These are phyloP conservation scores for Rhyzopertha dominica DNA, from an alignment of 1,140 invertebrate genomes.

Conservation along the genomic window DNA sequence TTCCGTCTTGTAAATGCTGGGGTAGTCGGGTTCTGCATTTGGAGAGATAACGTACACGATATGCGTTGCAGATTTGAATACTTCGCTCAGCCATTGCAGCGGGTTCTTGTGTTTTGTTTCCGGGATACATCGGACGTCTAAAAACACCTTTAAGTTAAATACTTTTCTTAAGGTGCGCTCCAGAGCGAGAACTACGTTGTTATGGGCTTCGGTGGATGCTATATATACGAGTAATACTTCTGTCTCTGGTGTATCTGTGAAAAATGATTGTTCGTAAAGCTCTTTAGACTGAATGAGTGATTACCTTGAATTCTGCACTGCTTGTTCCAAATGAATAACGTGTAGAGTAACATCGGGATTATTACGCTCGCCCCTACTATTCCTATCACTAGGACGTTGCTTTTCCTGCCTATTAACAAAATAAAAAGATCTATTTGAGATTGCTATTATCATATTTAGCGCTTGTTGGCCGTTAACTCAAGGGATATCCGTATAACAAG, in stretches of 20 bases:
- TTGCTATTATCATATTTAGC: no score
- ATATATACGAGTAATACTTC: background rate
- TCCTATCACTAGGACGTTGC: conserved; percentile 4
- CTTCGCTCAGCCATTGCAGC: background rate
- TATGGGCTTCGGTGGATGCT: background rate
- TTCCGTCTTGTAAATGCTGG: background rate
- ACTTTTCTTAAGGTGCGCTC: background rate
- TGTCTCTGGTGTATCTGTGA: no score
- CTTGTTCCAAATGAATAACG: conserved; percentile 3
- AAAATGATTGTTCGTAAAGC: no score
- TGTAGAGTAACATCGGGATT: conserved; percentile 3
- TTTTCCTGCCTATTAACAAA: background rate
- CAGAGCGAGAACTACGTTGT: background rate
- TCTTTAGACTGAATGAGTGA: no score
- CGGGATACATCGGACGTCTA: background rate
- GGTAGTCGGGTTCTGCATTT: background rate
- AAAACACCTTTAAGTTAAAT: background rate
- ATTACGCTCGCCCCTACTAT: conserved; percentile 9
- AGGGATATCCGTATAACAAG: no score
- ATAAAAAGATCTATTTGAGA: background rate
- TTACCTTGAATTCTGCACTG: background rate
- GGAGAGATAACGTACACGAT: conserved; percentile 1
- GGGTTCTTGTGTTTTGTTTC: conserved; percentile 4
- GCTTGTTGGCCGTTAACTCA: no score
- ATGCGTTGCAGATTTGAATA: background rate